Evolutionary conservation across 1,140 invertebrate species (phyloP).

Genomic region (Bemisia tabaci): DNA sequence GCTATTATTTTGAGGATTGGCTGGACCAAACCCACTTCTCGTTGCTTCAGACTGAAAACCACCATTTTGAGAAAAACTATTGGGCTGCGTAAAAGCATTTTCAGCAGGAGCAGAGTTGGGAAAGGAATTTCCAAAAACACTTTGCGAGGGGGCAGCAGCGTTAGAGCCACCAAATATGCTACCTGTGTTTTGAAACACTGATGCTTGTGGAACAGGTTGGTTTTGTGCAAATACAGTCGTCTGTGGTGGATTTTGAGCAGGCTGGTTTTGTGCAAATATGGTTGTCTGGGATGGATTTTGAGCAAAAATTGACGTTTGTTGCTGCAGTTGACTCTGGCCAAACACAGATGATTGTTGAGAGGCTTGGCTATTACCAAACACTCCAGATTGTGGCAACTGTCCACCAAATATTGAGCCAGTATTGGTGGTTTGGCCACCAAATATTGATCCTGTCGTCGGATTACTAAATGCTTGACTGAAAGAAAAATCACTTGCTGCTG

Average conservation of each 20-base stretch:
- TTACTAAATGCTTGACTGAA: conserved; percentile 2
- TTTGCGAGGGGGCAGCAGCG: no score
- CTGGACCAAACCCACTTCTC: no score
- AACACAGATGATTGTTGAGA: not conserved
- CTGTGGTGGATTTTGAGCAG: not conserved
- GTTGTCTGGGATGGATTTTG: not conserved
- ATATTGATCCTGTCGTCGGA: not conserved
- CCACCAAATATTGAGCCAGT: not conserved
- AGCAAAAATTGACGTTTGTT: not conserved
- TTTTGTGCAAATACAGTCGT: not conserved
- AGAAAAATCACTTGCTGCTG: not conserved
- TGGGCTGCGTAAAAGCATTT: no score
- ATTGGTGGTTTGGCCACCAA: not conserved
- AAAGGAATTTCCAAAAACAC: no score
- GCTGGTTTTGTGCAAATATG: not conserved
- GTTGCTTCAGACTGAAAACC: no score
- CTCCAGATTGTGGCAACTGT: not conserved
- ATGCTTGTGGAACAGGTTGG: no score
- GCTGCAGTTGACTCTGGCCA: not conserved
- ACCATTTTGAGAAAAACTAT: no score
- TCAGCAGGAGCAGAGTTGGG: no score
- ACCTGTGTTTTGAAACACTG: no score
- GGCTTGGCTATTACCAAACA: not conserved
- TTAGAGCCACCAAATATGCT: no score
- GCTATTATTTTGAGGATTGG: no score